phyloP scores from a whole-genome alignment of 2,888 invertebrate species.

The Thymelicus sylvestris region DNA sequence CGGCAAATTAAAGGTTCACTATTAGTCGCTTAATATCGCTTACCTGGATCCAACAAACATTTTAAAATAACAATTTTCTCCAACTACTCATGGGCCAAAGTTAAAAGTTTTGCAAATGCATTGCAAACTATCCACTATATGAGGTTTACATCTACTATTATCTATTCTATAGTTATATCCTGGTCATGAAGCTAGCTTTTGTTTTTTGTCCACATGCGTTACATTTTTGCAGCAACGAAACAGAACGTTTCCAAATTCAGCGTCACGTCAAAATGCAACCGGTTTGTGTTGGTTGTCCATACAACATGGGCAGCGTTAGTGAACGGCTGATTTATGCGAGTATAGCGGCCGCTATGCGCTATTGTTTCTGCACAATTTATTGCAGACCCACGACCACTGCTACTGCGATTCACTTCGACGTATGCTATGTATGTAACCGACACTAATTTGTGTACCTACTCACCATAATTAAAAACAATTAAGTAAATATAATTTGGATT shows the following conservation, averaged over 20 bases:
- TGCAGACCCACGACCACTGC: constrained; percentile 50
- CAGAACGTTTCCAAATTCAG: constrained; percentile 22
- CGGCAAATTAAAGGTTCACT: too few relatives aligned
- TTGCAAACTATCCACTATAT: too few relatives aligned
- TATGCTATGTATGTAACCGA: not conserved
- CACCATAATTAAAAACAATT: too few relatives aligned
- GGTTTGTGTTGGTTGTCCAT: constrained; percentile 57
- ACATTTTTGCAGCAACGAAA: constrained; percentile 12
- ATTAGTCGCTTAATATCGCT: too few relatives aligned
- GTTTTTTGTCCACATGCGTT: constrained; percentile 6
- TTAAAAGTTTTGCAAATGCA: too few relatives aligned
- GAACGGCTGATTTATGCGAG: constrained; percentile 72
- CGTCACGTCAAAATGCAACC: constrained; percentile 40
- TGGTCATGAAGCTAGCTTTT: constrained; percentile 13
- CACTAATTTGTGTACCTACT: not conserved
- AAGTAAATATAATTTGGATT: too few relatives aligned
- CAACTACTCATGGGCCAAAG: too few relatives aligned
- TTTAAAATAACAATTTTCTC: too few relatives aligned
- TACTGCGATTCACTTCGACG: constrained; percentile 68
- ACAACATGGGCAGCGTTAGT: constrained; percentile 63
- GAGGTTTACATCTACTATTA: too few relatives aligned
- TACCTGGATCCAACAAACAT: too few relatives aligned
- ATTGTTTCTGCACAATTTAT: constrained; percentile 81
- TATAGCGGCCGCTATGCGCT: constrained; percentile 63
- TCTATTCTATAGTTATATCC: too few relatives aligned